Evolutionary conservation across 2,888 invertebrate species (phyloP).

Genomic region (Scaptodrosophila latifasciaeformis): DNA sequence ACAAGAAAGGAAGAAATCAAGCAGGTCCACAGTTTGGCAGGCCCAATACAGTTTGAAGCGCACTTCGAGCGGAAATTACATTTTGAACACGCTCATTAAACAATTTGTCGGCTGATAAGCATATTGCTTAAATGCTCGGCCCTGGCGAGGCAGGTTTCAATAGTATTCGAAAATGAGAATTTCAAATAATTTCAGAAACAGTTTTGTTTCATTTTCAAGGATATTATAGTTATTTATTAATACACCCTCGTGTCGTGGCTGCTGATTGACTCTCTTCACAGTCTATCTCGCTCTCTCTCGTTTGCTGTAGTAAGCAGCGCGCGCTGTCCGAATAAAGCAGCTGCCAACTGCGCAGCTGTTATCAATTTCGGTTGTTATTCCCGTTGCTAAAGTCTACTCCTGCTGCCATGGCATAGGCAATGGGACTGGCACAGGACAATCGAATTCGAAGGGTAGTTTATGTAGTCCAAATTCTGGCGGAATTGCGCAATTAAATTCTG

Average conservation of each 20-base stretch:
- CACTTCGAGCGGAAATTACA: conserved; percentile 37
- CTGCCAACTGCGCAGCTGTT: conserved; percentile 61
- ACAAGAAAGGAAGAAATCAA: background rate
- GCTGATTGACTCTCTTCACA: too few species aligned
- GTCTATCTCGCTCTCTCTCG: too few species aligned
- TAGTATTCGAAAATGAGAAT: background rate
- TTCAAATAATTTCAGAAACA: background rate
- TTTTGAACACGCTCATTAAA: conserved; percentile 27
- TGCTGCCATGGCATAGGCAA: background rate
- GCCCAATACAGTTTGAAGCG: conserved; percentile 1
- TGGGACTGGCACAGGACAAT: conserved; percentile 57
- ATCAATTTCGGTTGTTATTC: background rate
- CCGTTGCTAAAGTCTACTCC: background rate
- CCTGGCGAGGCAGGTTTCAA: too few species aligned
- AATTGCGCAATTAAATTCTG: conserved; percentile 57
- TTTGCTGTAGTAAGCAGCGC: too few species aligned
- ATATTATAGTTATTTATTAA: too few species aligned
- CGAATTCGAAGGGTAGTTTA: conserved; percentile 29
- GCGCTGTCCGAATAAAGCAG: conserved; percentile 58
- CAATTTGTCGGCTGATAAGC: conserved; percentile 53
- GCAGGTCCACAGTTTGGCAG: background rate
- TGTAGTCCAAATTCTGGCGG: conserved; percentile 21
- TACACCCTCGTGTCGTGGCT: too few species aligned
- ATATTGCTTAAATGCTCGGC: too few species aligned
- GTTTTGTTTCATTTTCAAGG: background rate